Base-by-base conservation (phyloP, 2,888 invertebrate species). In the Heteromyza rotundicornis region DNA sequence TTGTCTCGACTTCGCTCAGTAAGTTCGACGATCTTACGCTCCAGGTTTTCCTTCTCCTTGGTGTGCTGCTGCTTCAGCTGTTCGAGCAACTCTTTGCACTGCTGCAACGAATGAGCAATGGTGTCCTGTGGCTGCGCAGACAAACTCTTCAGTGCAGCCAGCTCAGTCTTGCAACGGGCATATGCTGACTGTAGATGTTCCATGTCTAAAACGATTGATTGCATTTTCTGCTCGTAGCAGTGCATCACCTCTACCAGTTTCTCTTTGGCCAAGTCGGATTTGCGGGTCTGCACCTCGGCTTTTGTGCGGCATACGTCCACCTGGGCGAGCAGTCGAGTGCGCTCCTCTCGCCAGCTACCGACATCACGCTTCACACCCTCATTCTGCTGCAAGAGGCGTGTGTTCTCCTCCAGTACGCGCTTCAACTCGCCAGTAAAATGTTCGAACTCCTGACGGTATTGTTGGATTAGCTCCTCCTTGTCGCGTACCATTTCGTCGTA, bases 401-500 rank as follows among this genome's bases (percentile, higher is more conserved):
- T 90, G 77, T 94, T 94, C 75, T 93, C 92, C 14, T 83, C 82
- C 1, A 92, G 82, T 1, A 92, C 85, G 68, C 88, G 86, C 78
- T 91, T 92, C 1, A 91, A 85, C 74, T 89, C 89, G n/a, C 87
- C 88, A 35, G 90, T 89, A 57, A 92, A 90, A 17, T 84, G 84
- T 65, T 89, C 89, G 64, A 93, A 87, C 76, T 92, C 90, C 40
- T 85, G 85, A 70, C 89, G 90, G 67, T 92, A 92, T 68, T 89
- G 88, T 17, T 85, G 76, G 53, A 94, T 88, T 0, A 93, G 85
- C 44, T 87, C 87, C 61, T 91, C 90, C 76, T 93, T 93, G 71
- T 94, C 93, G 69, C 85, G 86, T 0, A 93, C 80, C 65, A 90
- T 90, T 75, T 92, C 92, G 79, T 92, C 90, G 73, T 92, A 94